Evolutionary conservation across 2,113 vertebrate genomes (phyloP), one percentile per base, ranked within the genome.

Genomic region (Saccopteryx leptura): DNA sequence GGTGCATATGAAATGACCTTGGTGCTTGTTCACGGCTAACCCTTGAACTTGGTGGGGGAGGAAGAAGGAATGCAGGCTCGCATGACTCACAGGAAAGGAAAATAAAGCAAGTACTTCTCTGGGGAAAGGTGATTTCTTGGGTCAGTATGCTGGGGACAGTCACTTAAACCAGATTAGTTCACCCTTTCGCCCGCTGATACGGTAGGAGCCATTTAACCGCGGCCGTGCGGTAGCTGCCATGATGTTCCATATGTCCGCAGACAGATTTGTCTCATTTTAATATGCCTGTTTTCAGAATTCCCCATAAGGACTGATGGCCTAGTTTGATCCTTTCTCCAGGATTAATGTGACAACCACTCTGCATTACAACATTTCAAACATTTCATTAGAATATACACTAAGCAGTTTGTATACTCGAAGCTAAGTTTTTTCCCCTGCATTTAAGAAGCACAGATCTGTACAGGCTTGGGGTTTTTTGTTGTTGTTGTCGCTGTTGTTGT

Each of bases 261-360:
- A 83, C 68, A 69, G 2, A 80, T 66, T 50, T 81, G 65, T 88
- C 69, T 75, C 1, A 23, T 78, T 93, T 88, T 88, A 96, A 63
- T 21, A 78, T 23, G 65, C 54, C 58, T 72, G 88, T 92, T 97
- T 97, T 82, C 82, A 52, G 48, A 52, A 95, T 96, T 92, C 76
- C 95, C 85, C 48, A 31, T 81, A 92, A 90, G 92, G 26, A 92
- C 83, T 86, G 87, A 92, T 96, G 92, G 63, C 96, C 92, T 96
- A 79, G 33, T 95, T 95, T 96, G 96, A 96, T 97, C 79, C 60
- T 85, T 96, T 92, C 72, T 95, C 48, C 23, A 74, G 52, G 31
- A 88, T 79, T 90, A 91, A 85, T 93, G 90, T 95, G 88, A 58
- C 81, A 96, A 39, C 39, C 56, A 63, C 15, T 3, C 10, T 79